Evolutionary conservation across 2,113 vertebrate species (phyloP).

Genomic region (Cyanoramphus novaezelandiae): DNA sequence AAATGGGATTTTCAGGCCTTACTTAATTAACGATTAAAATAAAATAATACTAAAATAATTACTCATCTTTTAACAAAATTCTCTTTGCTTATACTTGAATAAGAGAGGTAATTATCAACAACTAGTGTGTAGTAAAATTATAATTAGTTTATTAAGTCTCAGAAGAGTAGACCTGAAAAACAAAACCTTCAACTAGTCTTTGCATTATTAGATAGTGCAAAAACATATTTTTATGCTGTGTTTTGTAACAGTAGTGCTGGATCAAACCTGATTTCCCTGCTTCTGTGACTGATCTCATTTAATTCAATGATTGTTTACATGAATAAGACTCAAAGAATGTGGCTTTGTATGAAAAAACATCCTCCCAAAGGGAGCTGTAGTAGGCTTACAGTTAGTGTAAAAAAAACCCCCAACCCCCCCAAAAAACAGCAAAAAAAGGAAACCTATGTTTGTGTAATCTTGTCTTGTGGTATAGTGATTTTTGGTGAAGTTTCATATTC

Average conservation of each 20-base stretch:
- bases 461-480: not conserved
- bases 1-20: not conserved
- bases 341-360: conserved; percentile 10
- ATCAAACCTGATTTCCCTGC: not conserved
- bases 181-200: not conserved
- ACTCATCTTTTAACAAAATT: not conserved
- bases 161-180: not conserved
- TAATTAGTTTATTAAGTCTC: not conserved
- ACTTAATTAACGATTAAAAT: not conserved
- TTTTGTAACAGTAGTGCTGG: not conserved
- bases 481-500: conserved; percentile 23
- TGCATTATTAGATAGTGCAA: not conserved
- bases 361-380: conserved; percentile 6
- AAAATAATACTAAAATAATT: not conserved
- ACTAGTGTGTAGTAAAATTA: not conserved
- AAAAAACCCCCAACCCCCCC: not conserved
- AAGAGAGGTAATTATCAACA: not conserved
- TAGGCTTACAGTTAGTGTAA: not conserved
- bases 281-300: not conserved
- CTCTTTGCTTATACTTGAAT: not conserved
- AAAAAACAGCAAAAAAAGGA: not conserved
- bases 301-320: not conserved
- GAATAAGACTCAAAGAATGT: not conserved
- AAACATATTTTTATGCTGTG: not conserved
- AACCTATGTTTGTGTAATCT: not conserved